Percentiles rank a stretch among this genome's conserved stretches.
These are phyloP conservation scores for Spisula solida DNA, from an alignment of 2,888 invertebrate species.

Conservation along the genomic window DNA sequence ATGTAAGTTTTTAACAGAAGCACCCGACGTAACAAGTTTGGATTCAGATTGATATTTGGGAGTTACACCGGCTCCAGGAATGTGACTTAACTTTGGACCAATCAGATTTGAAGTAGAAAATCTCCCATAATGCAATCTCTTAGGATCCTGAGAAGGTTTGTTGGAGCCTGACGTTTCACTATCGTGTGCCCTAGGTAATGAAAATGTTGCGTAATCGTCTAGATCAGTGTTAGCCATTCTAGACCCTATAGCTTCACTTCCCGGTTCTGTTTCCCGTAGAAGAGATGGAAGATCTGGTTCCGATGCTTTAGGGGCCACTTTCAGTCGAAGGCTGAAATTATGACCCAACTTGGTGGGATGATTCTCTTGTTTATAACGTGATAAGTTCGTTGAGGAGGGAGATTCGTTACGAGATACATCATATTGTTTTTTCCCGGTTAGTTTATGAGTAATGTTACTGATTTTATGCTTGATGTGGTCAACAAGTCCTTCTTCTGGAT, in stretches of 20 bases:
- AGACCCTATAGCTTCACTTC: conserved; percentile 78
- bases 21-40: conserved; percentile 37
- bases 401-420: conserved; percentile 28
- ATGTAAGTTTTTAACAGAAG: conserved; percentile 66
- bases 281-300: conserved; percentile 74
- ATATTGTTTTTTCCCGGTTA: conserved; percentile 66
- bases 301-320: conserved; percentile 41
- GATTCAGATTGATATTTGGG: conserved; percentile 51
- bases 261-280: conserved; percentile 77
- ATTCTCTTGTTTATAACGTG: conserved; percentile 59
- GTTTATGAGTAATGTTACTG: conserved; percentile 75
- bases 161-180: conserved; percentile 11
- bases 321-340: conserved; percentile 59
- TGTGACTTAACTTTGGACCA: conserved; percentile 40
- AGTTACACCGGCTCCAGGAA: conserved; percentile 36
- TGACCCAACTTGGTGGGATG: conserved; percentile 61
- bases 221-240: conserved; percentile 77
- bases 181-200: conserved; percentile 54
- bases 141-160: conserved; percentile 35
- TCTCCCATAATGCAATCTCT: conserved; percentile 55
- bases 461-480: conserved; percentile 82
- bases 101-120: conserved; percentile 55
- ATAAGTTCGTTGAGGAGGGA: conserved; percentile 29
- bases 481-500: conserved; percentile 75
- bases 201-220: conserved; percentile 72